Evolutionary conservation across 2,888 invertebrate genomes (phyloP).

Genomic region (Tachina lurida): DNA sequence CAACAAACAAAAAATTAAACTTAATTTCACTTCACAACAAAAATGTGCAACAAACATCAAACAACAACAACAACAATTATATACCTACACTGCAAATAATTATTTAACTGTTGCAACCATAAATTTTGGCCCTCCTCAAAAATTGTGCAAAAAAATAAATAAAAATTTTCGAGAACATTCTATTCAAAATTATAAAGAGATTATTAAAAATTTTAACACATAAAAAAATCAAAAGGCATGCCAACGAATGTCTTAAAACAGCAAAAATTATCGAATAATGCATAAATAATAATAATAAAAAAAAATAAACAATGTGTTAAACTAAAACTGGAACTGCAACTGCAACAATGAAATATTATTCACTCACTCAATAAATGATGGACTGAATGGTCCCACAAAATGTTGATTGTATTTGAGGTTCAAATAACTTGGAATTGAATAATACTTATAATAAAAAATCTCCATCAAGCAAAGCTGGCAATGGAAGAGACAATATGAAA

Average conservation of each 20-base stretch:
- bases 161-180: slow-evolving; percentile 11
- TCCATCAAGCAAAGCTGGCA: neutral
- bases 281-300: neutral
- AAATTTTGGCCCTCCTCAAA: slow-evolving; percentile 8
- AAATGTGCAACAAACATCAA: slow-evolving; percentile 50
- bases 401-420: neutral
- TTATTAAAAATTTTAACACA: slow-evolving; percentile 54
- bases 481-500: neutral
- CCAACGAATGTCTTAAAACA: slow-evolving; percentile 43
- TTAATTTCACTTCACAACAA: slow-evolving; percentile 20
- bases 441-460: neutral
- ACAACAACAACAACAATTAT: slow-evolving; percentile 8
- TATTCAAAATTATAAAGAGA: slow-evolving; percentile 46
- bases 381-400: slow-evolving; percentile 5
- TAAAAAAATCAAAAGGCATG: slow-evolving; percentile 36
- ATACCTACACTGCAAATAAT: slow-evolving; percentile 39
- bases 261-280: slow-evolving; percentile 20
- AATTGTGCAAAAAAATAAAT: slow-evolving; percentile 12
- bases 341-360: slow-evolving; percentile 16
- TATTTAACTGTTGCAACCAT: slow-evolving; percentile 26
- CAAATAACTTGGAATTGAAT: neutral
- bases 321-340: slow-evolving; percentile 26
- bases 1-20: slow-evolving; percentile 52
- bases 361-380: slow-evolving; percentile 4
- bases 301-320: slow-evolving; percentile 2